Evolutionary conservation across 2,113 vertebrate species (phyloP), one percentile per base, ranked within the genome.

Genomic region (Anguilla rostrata): DNA sequence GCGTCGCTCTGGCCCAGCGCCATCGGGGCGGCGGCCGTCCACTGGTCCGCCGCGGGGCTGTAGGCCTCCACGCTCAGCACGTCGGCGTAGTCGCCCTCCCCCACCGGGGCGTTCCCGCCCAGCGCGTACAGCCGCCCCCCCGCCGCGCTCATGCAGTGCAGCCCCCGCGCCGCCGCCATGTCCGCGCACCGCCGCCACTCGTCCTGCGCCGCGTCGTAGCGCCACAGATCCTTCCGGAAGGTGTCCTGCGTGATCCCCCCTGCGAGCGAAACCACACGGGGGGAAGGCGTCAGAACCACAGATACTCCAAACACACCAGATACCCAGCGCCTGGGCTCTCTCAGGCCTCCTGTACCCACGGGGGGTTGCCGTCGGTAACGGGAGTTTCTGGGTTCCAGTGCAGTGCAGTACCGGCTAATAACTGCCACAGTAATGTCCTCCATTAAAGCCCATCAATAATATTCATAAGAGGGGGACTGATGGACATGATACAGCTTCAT

Each of bases 71-170:
- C 96, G 88, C 90, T 85, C 88, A 96, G 91, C 39, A 96, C 95
- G 78, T 96, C 96, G 22, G 95, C 95, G 5, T 96, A 96, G 89
- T 96, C 95, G 80, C 92, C 95, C 84, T 92, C 22, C 5, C 60
- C 60, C 20, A 22, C 20, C 20, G 22, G 22, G 20, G 8, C 20
- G 85, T 96, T 96, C 43, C 95, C 96, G 0, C 95, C 96, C 92
- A 96, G 96, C 39, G 96, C 96, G 29, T 95, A 96, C 88, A 96
- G 95, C 40, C 89, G 90, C 87, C 95, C 94, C 1, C 86, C 94
- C 4, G 94, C 89, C 0, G 95, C 94, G 93, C 95, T 96, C 96
- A 96, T 96, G 92, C 96, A 96, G 90, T 96, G 96, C 0, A 96
- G 94, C 12, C 96, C 96, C 0, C 96, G 95, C 2, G 95, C 93